Base-by-base conservation (phyloP, 2,797 vertebrate species). In the Acanthiza pusilla region DNA sequence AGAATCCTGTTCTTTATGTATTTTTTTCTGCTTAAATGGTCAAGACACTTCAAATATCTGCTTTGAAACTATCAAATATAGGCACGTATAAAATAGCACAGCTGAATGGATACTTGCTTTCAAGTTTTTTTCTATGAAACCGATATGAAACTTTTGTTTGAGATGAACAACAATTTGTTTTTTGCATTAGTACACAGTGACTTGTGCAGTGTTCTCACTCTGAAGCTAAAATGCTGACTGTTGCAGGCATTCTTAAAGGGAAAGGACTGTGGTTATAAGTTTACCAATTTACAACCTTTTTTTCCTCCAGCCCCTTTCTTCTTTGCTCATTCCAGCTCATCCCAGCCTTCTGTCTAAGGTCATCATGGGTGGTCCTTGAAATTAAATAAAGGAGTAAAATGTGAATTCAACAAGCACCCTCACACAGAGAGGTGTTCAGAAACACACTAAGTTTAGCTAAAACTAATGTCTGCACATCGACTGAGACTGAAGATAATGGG, bases 11-110 rank as follows among this genome's bases (percentile, higher is more conserved):
- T 6, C 48, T 70, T 76, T 32, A 48, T 47, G 22, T 51, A 9
- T 54, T 71, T 73, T 84, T 43, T 71, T 57, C 34, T 88, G 50
- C 66, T 55, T 80, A 81, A 78, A 55, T 88, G 62, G 9, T 57
- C 36, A 80, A 83, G 36, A 50, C 10, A 27, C 34, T 93, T 85
- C 19, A 91, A 87, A 77, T 54, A 87, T 12, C 36, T 83, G 34
- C 70, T 87, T 87, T 76, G 66, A 72, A 90, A 72, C 51, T 51
- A 27, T 85, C 19, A 81, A 34, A 63, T 63, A 11, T 7, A 72
- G 55, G 25, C 51, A 53, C 20, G 81, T 88, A 27, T 68, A 47
- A 89, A 84, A 73, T 27, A 68, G 34, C 17, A 16, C 19, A 68
- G 18, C n/a, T 88, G 65, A 81, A 88, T 43, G 20, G 29, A 22